Conservation (phyloP, 2,113 vertebrate genomes). For the Stegastes partitus region DNA sequence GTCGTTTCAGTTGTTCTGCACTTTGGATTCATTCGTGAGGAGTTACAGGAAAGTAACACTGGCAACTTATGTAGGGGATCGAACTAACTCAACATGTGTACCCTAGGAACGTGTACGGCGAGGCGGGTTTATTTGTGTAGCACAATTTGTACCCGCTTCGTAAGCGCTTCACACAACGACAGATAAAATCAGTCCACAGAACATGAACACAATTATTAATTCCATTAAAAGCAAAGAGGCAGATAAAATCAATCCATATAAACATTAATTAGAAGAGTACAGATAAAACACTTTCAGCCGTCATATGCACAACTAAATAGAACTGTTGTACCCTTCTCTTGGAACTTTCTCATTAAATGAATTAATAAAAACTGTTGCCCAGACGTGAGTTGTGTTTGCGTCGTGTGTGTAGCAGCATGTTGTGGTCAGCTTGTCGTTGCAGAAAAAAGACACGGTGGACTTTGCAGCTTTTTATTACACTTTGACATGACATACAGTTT, state of each 20-base stretch:
- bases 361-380: conserved; percentile 59
- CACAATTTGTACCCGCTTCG: too few species aligned
- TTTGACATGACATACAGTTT: conserved; percentile 22
- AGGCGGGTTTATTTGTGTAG: too few species aligned
- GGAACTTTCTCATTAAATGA: conserved; percentile 65
- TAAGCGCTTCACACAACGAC: too few species aligned
- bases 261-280: too few species aligned
- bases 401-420: conserved; percentile 13
- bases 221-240: too few species aligned
- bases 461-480: conserved; percentile 59
- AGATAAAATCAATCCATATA: too few species aligned
- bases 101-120: conserved; percentile 62
- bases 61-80: conserved; percentile 45
- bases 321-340: conserved; percentile 58
- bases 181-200: too few species aligned
- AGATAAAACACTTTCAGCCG: too few species aligned
- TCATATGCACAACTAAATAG: too few species aligned
- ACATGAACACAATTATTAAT: too few species aligned
- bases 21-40: conserved; percentile 68
- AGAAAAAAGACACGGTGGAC: conserved; percentile 37
- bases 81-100: conserved; percentile 58
- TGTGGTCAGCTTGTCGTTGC: background rate
- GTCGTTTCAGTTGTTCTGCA: conserved; percentile 62
- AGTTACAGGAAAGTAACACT: conserved; percentile 54
- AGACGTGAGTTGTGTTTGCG: conserved; percentile 16